A percentile compares a stretch with the other conserved stretches of the same genome.
Conservation (phyloP, 2,888 invertebrate species). For the Dyspetes luteomarginatus region DNA sequence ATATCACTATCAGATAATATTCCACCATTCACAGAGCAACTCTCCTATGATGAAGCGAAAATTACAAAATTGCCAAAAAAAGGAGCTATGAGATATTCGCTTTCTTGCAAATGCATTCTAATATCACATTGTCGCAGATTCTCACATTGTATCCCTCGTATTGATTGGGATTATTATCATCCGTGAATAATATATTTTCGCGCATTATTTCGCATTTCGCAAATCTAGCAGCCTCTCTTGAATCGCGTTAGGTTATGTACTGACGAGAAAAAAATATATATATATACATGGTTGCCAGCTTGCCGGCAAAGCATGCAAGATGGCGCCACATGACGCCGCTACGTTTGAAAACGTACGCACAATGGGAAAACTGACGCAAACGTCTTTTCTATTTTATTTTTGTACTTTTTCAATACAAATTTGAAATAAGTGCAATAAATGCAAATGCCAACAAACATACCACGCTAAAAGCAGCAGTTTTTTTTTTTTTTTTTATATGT, state of each 20-base stretch:
- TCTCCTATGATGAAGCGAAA: neutral
- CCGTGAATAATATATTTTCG: neutral
- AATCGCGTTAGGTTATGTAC: conserved; percentile 62
- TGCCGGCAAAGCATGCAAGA: conserved; percentile 43
- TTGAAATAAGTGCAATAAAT: neutral
- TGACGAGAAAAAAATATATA: conserved; percentile 36
- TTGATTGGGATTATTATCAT: conserved; percentile 11
- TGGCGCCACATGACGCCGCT: conserved; percentile 44
- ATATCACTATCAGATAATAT: neutral
- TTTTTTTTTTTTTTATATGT: neutral
- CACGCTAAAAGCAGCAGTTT: neutral
- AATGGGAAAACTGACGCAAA: neutral
- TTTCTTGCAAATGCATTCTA: neutral
- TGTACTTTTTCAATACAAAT: neutral
- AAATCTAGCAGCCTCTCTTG: conserved; percentile 16
- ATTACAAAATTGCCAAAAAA: neutral
- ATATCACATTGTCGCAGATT: conserved; percentile 2
- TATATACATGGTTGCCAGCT: neutral
- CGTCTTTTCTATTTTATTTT: neutral
- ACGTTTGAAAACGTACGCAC: conserved; percentile 11
- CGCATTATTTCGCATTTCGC: conserved; percentile 45
- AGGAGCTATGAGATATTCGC: neutral
- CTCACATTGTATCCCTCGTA: conserved; percentile 38
- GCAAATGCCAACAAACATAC: neutral
- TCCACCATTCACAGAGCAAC: neutral